Conservation (phyloP, 2,888 invertebrate genomes). For the Stenotaenia linearis region DNA sequence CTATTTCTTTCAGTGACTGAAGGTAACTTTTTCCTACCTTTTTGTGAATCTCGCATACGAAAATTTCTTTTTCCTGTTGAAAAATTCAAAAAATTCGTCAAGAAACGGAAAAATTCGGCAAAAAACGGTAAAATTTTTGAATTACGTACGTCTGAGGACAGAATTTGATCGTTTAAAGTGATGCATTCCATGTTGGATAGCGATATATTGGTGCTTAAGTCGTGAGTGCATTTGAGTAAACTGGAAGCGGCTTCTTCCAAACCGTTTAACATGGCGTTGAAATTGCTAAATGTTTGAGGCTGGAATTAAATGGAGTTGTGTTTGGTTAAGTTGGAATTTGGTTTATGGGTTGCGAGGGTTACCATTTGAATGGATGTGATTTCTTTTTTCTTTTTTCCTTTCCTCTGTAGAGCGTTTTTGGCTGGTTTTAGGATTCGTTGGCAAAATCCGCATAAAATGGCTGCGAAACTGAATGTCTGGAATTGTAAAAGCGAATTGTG, state of each 20-base stretch:
- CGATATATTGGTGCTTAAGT: conserved; percentile 31
- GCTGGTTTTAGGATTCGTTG: conserved; percentile 44
- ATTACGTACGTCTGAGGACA: conserved; percentile 24
- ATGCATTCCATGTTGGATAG: conserved; percentile 21
- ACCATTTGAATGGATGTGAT: conserved; percentile 33
- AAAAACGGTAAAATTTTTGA: background rate
- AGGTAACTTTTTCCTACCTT: conserved; percentile 51
- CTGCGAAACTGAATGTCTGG: conserved; percentile 56
- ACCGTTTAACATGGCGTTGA: conserved; percentile 36
- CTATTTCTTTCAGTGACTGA: conserved; percentile 53
- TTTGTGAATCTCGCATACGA: background rate
- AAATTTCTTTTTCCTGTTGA: conserved; percentile 2
- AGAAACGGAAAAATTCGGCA: too few species aligned
- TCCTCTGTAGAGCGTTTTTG: conserved; percentile 51
- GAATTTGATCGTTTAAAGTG: conserved; percentile 30
- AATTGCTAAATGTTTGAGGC: conserved; percentile 37
- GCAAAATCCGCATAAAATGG: conserved; percentile 53
- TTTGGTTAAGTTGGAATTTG: background rate
- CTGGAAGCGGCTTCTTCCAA: conserved; percentile 34
- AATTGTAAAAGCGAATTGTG: background rate
- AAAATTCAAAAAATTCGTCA: too few species aligned
- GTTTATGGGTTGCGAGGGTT: background rate
- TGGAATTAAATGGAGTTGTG: background rate
- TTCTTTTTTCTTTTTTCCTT: conserved; percentile 55
- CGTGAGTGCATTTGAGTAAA: conserved; percentile 35